A percentile compares a stretch with the other conserved stretches of the same genome.
Evolutionary conservation across 2,113 vertebrate genomes (phyloP).

Genomic region (Mastomys coucha): DNA sequence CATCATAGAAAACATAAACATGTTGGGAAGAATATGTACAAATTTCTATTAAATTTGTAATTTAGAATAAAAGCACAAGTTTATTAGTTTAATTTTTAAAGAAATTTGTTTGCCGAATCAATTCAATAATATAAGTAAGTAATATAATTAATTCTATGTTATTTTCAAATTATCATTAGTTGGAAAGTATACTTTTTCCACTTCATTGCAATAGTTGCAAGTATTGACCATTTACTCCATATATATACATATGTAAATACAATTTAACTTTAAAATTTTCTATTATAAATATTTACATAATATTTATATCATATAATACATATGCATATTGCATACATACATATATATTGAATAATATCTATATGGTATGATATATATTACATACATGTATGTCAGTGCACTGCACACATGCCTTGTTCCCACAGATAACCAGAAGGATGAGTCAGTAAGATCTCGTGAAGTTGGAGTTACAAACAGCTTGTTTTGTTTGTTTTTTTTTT

Average conservation of each 20-base stretch:
- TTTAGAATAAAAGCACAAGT: neutral
- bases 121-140: neutral
- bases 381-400: neutral
- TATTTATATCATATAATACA: neutral
- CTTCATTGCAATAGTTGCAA: neutral
- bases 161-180: neutral
- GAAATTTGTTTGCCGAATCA: neutral
- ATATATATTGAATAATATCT: neutral
- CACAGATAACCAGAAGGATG: neutral
- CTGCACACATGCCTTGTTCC: neutral
- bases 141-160: neutral
- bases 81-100: slow-evolving; percentile 38
- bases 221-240: neutral
- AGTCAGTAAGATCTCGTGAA: neutral
- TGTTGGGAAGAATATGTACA: neutral
- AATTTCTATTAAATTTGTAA: slow-evolving; percentile 23
- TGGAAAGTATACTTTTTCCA: neutral
- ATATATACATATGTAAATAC: too few species aligned
- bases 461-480: neutral
- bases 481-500: too few species aligned
- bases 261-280: too few species aligned
- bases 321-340: neutral
- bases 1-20: neutral
- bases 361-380: neutral
- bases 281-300: too few species aligned